Evolutionary conservation across 2,888 invertebrate genomes (phyloP).

Genomic region (Amphipoea lucens): DNA sequence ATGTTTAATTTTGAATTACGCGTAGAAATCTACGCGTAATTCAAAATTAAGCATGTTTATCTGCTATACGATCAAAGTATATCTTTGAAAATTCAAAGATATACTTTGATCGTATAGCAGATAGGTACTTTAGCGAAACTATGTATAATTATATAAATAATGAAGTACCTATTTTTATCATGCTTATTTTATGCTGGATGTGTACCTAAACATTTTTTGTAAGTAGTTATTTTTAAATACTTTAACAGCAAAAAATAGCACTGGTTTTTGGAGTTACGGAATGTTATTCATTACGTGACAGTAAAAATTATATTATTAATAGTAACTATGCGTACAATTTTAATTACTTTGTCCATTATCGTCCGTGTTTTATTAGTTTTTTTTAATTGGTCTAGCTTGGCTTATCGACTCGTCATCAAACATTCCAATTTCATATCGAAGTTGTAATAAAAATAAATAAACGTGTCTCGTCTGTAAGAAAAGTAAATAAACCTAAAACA

Average conservation of each 20-base stretch:
- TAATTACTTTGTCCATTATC: not conserved
- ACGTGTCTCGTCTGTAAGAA: not conserved
- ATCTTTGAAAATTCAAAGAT: too few relatives aligned
- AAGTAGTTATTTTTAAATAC: not conserved
- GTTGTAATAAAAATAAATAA: not conserved
- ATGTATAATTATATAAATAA: not conserved
- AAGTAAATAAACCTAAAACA: conserved; percentile 16
- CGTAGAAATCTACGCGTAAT: too few relatives aligned
- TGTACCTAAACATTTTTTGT: not conserved
- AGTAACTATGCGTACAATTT: not conserved
- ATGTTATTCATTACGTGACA: not conserved
- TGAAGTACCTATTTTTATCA: not conserved
- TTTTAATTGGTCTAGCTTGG: not conserved
- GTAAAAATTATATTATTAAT: too few relatives aligned
- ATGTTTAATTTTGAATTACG: not conserved
- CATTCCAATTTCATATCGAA: conserved; percentile 9
- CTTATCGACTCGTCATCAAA: not conserved
- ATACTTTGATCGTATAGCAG: not conserved
- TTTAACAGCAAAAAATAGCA: not conserved
- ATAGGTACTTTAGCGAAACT: not conserved
- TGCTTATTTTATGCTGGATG: not conserved
- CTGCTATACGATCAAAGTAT: too few relatives aligned
- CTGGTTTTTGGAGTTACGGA: not conserved
- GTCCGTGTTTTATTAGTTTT: not conserved
- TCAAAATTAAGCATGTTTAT: too few relatives aligned